Base-by-base conservation (phyloP, 2,113 vertebrate genomes). In the Hippocampus guttulatus region DNA sequence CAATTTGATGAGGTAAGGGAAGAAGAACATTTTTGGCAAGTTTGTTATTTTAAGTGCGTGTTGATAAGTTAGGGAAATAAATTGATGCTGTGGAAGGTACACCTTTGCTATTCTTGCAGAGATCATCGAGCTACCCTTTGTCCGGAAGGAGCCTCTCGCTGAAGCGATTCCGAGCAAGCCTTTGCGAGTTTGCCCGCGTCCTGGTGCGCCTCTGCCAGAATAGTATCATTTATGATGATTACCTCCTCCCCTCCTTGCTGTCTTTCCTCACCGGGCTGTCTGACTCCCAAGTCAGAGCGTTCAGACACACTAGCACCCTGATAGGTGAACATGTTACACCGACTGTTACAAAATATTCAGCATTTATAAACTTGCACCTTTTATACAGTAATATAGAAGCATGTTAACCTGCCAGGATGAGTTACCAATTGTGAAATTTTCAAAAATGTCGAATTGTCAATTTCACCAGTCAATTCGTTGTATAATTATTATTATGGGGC, bases 221-320 rank as follows among this genome's bases (percentile, higher is more conserved):
- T 64, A 91, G 89, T 74, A 58, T 94, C 2, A 68, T 96, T n/a
- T 95, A 92, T 27, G 93, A 96, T 0, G 93, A 94, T 41, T 92
- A 89, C 74, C 90, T 95, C 21, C 92, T 96, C 86, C 91, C 92
- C 3, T 79, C 90, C 2, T 83, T 96, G 67, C 86, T 95, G 71
- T 86, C 93, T 0, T 79, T 96, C 75, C 93, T 97, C 80, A 94
- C 93, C 0, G 92, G 94, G 47, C 87, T 97, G 58, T 92, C 95
- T 0, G 95, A 96, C 88, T 96, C 95, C 0, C 95, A 95, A 78
- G 94, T 97, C 74, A 90, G 95, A 14, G 94, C 95, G 68, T 96
- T 96, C 87, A 93, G 95, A 78, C 95, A 96, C 81, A 96, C 95
- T 72, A 95, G 95, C 76, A 95, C 94, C 1, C 78, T 96, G 63